These are phyloP conservation scores for Planococcus citri DNA, from an alignment of 1,140 invertebrate species.

Conservation along the genomic window DNA sequence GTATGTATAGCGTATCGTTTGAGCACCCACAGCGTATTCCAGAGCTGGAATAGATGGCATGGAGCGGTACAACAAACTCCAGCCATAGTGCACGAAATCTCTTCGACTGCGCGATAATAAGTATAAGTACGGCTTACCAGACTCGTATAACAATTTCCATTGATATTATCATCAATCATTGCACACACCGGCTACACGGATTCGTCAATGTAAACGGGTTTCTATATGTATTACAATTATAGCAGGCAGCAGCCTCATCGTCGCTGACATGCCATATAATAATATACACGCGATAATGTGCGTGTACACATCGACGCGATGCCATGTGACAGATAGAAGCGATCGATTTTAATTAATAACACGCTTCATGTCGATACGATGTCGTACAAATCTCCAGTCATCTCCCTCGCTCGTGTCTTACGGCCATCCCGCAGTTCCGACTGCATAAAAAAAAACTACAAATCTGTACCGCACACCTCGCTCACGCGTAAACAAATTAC, in stretches of 20 bases:
- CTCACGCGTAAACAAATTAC: neutral
- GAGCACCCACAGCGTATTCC: neutral
- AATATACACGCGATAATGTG: neutral
- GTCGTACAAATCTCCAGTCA: too few species aligned
- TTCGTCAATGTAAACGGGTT: neutral
- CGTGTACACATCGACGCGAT: neutral
- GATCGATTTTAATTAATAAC: slow-evolving; percentile 16
- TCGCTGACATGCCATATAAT: too few species aligned
- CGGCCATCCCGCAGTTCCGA: too few species aligned
- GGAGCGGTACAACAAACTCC: too few species aligned
- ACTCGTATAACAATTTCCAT: neutral
- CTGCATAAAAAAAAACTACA: too few species aligned
- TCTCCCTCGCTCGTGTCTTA: too few species aligned
- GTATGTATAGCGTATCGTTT: neutral
- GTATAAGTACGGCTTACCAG: neutral
- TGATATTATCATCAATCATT: slow-evolving; percentile 4
- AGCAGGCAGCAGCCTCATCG: too few species aligned
- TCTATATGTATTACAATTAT: neutral
- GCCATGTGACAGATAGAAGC: neutral
- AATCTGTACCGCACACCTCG: neutral
- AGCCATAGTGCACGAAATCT: too few species aligned
- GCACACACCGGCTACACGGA: neutral
- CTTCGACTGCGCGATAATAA: too few species aligned
- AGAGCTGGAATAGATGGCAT: too few species aligned
- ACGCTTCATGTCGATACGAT: neutral